phyloP scores from a whole-genome alignment of 2,888 invertebrate genomes.

The Pterostichus madidus region DNA sequence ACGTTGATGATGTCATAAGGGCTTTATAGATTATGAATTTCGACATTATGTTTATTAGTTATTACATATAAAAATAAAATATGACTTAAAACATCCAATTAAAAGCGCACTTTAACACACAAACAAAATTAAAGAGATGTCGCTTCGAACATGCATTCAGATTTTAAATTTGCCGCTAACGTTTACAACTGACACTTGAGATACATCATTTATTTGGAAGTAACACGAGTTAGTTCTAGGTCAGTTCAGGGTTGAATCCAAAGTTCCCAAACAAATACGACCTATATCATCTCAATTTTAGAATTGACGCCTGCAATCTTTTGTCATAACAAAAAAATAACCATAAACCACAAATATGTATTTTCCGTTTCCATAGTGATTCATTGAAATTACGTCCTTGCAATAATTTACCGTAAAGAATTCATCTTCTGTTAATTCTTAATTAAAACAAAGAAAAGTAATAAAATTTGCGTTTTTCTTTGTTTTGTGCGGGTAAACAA shows the following conservation, averaged over 20 bases:
- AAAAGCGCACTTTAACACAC: too few species aligned
- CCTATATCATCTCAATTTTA: not conserved
- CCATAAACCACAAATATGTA: not conserved
- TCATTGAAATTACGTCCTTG: not conserved
- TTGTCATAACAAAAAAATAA: not conserved
- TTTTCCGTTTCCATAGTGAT: not conserved
- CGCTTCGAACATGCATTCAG: too few species aligned
- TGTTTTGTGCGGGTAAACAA: not conserved
- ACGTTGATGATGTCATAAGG: conserved; percentile 42
- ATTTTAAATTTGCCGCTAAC: too few species aligned
- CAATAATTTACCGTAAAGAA: not conserved
- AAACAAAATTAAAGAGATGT: too few species aligned
- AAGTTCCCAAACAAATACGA: too few species aligned
- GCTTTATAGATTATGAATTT: not conserved
- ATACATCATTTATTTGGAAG: too few species aligned
- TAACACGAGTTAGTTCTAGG: too few species aligned
- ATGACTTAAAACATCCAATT: too few species aligned
- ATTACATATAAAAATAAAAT: too few species aligned
- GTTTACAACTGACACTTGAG: too few species aligned
- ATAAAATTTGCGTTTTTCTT: not conserved
- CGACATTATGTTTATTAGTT: too few species aligned
- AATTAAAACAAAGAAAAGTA: conserved; percentile 4
- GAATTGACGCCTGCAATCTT: not conserved
- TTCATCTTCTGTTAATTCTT: not conserved
- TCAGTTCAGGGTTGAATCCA: too few species aligned